Base-by-base conservation (phyloP, 2,888 invertebrate species). In the Tenthredo scrophulariae region DNA sequence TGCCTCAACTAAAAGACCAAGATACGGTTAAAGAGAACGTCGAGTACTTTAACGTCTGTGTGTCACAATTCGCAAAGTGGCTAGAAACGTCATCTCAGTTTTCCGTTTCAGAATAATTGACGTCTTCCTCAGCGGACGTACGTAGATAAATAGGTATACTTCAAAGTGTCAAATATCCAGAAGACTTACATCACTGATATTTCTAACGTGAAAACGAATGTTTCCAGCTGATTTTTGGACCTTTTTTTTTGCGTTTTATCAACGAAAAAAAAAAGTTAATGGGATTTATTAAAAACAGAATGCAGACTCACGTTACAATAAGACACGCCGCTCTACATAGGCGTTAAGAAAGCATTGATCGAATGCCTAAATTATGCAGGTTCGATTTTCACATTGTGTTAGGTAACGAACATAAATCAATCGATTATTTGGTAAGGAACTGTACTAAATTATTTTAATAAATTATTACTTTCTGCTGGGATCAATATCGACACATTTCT, bases 401-500 rank as follows among this genome's bases (percentile, higher is more conserved):
- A 26, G 67, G 67, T 67, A 67, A 67, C 33, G 2, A 33, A 67
- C 18, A 67, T 67, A 7, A 33, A 67, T 67, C 7, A 33, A 67
- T 67, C 67, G 67, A 67, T 67, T 7, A 29, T 33, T 67, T 18
- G 13, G 1, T 7, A 18, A 67, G 67, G 26, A 67, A 33, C 18
- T 33, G 33, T 67, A 33, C 13, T 67, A 67, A 67, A 67, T 67
- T 15, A 67, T 67, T 33, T 13, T 33, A 7, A 67, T 67, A 18
- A 67, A 29, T 1, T 29, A 29, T 65, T 29, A 22, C 7, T 18
- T 33, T 18, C 33, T 33, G 33, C 67, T 13, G 6, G 18, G 33
- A 67, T 67, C 67, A 33, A 67, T 67, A 67, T 67, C 26, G 15
- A 33, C 67, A 18, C 33, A 33, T 67, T 67, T 67, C 33, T 67